Percentiles rank a stretch among this genome's conserved stretches.
phyloP scores from a whole-genome alignment of 2,113 vertebrate genomes.

The Anarrhichthys ocellatus region DNA sequence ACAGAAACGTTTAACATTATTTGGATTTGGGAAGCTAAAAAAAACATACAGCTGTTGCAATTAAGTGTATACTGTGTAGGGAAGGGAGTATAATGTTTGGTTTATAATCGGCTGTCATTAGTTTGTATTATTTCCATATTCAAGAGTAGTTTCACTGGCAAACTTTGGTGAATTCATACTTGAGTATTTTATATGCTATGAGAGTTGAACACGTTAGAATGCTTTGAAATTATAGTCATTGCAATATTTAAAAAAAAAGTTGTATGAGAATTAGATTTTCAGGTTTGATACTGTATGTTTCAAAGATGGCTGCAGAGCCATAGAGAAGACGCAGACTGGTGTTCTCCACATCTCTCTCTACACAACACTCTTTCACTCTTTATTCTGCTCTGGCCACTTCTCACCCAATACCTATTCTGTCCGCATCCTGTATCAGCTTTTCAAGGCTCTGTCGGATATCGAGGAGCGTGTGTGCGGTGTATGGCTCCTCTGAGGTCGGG shows the following conservation, averaged over 20 bases:
- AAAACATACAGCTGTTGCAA: not conserved
- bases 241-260: not conserved
- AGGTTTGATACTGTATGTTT: not conserved
- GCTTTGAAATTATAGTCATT: not conserved
- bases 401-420: conserved; percentile 15
- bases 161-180: not conserved
- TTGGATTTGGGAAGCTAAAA: not conserved
- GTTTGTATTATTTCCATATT: not conserved
- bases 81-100: not conserved
- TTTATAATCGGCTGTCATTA: not conserved
- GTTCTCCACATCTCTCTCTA: conserved; percentile 9
- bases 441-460: conserved; percentile 16
- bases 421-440: not conserved
- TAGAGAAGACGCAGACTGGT: not conserved
- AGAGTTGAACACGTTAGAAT: not conserved
- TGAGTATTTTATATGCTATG: not conserved
- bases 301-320: not conserved
- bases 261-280: not conserved
- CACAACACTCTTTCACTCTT: not conserved
- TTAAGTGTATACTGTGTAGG: not conserved
- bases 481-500: not conserved
- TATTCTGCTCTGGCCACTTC: conserved; percentile 22
- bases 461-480: not conserved
- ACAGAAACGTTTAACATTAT: not conserved
- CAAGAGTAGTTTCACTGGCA: not conserved